Conservation (phyloP, 2,888 invertebrate genomes). For the Hirudinaria manillensis region DNA sequence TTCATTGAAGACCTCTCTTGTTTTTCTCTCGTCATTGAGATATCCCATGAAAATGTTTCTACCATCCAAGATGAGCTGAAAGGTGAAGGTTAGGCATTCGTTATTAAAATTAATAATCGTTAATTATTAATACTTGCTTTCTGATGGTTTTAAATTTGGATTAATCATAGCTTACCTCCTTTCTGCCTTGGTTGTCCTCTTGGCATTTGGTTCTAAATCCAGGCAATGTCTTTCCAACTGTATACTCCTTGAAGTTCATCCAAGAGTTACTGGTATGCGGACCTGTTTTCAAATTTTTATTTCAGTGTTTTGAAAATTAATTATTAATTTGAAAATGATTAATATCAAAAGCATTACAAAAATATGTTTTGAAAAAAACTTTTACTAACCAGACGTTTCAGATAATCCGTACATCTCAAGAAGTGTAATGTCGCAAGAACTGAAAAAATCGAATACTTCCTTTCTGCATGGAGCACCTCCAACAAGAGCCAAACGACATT, state of each 20-base stretch:
- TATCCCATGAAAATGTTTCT: constrained; percentile 89
- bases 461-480: constrained; percentile 79
- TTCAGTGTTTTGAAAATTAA: neutral
- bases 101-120: too few relatives aligned
- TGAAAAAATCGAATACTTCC: constrained; percentile 79
- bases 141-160: neutral
- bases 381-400: constrained; percentile 46
- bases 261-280: neutral
- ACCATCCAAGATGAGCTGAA: constrained; percentile 69
- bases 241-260: neutral
- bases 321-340: neutral
- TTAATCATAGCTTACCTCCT: neutral
- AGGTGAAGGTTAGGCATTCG: neutral
- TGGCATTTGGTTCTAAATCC: neutral
- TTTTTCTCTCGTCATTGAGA: constrained; percentile 69
- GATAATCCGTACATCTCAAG: constrained; percentile 71
- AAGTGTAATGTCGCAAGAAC: constrained; percentile 76
- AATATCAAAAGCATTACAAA: neutral
- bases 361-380: neutral
- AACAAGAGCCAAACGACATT: constrained; percentile 64
- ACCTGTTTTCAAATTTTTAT: neutral
- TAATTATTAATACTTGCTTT: too few relatives aligned
- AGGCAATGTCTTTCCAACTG: neutral
- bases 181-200: neutral
- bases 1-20: constrained; percentile 66